Conservation (phyloP, 2,888 invertebrate genomes). For the Harmothoe impar region DNA sequence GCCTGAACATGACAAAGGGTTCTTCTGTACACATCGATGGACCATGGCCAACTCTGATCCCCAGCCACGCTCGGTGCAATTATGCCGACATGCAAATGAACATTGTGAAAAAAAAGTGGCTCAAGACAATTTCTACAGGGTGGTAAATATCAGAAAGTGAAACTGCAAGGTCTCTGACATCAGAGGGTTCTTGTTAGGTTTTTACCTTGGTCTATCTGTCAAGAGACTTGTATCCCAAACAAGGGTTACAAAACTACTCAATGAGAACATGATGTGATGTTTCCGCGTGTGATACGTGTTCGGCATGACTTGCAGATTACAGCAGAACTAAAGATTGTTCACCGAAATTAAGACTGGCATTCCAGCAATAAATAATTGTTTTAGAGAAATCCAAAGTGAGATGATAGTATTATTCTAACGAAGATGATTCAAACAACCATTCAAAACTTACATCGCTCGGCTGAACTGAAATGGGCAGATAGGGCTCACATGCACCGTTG, state of each 20-base stretch:
- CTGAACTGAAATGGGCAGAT: neutral
- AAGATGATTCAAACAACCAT: neutral
- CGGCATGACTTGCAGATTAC: too few relatives aligned
- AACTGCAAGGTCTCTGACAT: neutral
- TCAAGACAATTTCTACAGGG: neutral
- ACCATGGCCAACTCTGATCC: too few relatives aligned
- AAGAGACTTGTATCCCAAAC: neutral
- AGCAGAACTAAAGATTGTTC: too few relatives aligned
- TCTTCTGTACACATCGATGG: neutral
- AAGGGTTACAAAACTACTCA: neutral
- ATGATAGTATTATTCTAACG: neutral
- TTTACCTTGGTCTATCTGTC: too few relatives aligned
- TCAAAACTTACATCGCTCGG: neutral
- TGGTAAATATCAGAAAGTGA: neutral
- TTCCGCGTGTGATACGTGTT: neutral
- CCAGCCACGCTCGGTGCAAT: neutral
- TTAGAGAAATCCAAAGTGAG: neutral
- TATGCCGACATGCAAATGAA: neutral
- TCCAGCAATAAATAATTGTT: neutral
- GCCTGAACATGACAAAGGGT: conserved; percentile 32
- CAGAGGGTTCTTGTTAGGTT: neutral
- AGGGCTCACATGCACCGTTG: too few relatives aligned
- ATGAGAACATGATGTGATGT: neutral
- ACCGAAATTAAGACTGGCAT: too few relatives aligned
- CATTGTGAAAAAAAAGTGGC: neutral